A percentile compares a stretch with the other conserved stretches of the same genome.
These are phyloP conservation scores for Bombus pyrosoma DNA, from an alignment of 1,140 invertebrate genomes.

Conservation along the genomic window DNA sequence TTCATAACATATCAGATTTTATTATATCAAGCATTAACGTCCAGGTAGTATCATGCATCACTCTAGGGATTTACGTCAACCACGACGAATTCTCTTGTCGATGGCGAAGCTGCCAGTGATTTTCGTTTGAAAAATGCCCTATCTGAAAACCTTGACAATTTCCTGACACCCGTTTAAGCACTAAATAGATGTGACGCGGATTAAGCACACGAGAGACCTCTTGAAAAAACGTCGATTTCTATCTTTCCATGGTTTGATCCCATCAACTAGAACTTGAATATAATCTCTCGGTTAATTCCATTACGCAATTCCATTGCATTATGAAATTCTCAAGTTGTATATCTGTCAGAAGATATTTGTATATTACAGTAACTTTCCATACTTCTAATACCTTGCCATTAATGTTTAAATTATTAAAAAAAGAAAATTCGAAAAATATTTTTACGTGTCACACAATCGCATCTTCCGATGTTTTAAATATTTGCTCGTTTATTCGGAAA, in stretches of 20 bases:
- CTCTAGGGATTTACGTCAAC: conserved; percentile 54
- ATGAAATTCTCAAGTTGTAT: neutral
- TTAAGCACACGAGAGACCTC: neutral
- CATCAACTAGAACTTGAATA: neutral
- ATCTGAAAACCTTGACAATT: neutral
- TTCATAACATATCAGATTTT: neutral
- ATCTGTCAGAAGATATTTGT: neutral
- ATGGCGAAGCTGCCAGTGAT: conserved; percentile 1
- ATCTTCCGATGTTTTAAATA: too few species aligned
- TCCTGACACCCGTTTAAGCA: conserved; percentile 11
- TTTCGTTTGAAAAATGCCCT: conserved; percentile 1
- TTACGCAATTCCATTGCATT: neutral
- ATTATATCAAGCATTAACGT: conserved; percentile 36
- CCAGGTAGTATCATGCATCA: conserved; percentile 33
- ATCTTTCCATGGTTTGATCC: neutral
- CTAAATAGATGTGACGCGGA: conserved; percentile 13
- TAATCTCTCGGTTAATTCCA: neutral
- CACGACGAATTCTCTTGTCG: conserved; percentile 5
- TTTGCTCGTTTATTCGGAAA: too few species aligned
- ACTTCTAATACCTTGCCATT: too few species aligned
- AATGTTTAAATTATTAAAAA: too few species aligned
- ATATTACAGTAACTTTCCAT: too few species aligned
- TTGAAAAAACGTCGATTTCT: neutral
- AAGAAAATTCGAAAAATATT: too few species aligned
- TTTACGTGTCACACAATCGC: too few species aligned